Conservation (phyloP, 2,113 vertebrate genomes). For the Phylloscopus trochiloides region DNA sequence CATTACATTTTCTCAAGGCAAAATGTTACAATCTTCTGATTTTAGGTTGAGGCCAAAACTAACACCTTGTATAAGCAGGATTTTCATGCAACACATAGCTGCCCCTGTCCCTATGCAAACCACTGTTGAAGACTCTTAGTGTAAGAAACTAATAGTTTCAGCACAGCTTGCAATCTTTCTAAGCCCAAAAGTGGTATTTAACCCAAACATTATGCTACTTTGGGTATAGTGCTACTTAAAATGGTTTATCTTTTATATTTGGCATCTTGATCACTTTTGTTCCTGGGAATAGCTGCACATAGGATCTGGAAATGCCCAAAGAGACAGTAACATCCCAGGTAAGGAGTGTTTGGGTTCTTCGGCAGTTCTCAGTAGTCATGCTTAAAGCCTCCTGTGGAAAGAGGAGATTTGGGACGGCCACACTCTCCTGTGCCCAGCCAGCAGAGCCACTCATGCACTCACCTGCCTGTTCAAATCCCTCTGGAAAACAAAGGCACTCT, state of each 20-base stretch:
- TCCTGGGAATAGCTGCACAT: neutral
- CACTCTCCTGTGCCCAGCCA: neutral
- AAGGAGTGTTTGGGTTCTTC: neutral
- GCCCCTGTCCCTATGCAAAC: neutral
- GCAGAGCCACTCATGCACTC: fast-evolving
- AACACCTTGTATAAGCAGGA: neutral
- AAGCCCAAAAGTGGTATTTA: neutral
- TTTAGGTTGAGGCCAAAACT: neutral
- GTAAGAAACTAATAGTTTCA: neutral
- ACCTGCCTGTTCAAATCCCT: neutral
- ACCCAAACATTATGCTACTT: neutral
- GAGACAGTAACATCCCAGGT: neutral
- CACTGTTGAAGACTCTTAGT: no score
- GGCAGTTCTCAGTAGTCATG: neutral
- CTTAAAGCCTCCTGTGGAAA: neutral
- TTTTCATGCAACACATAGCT: neutral
- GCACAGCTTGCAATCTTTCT: neutral
- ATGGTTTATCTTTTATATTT: neutral
- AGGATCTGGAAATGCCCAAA: neutral
- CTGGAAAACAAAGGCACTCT: neutral
- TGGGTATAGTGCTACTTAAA: neutral
- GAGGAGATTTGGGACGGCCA: neutral
- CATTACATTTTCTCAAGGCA: neutral
- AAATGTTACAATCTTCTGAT: neutral
- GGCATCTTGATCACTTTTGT: neutral